These are phyloP conservation scores for Drosophila buzzatii DNA, from an alignment of 2,888 invertebrate genomes.

Conservation along the genomic window DNA sequence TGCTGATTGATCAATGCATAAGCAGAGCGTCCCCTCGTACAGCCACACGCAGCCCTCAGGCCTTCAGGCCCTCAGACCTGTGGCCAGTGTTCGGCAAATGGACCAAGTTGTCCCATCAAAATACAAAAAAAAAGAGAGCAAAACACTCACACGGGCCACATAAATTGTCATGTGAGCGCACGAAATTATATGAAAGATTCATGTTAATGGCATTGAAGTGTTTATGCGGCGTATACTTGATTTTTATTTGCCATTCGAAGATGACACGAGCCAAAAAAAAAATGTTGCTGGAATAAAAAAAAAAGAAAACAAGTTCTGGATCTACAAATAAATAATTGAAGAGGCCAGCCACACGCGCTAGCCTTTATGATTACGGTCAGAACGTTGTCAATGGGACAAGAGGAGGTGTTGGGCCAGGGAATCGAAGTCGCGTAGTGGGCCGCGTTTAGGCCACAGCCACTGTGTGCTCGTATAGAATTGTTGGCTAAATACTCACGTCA, in stretches of 20 bases:
- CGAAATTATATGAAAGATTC: conserved; percentile 56
- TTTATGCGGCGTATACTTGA: conserved; percentile 52
- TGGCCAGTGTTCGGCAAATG: not conserved
- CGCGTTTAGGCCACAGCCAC: not conserved
- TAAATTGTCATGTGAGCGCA: conserved; percentile 8
- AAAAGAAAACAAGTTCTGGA: not conserved
- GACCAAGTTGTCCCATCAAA: conserved; percentile 20
- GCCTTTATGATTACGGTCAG: conserved; percentile 22
- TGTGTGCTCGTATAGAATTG: not conserved
- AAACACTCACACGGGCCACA: not conserved
- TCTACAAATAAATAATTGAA: conserved; percentile 41
- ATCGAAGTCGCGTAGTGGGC: not conserved
- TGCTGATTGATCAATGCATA: conserved; percentile 16
- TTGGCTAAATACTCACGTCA: conserved; percentile 33
- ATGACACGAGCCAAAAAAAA: not conserved
- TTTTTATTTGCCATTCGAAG: conserved; percentile 12
- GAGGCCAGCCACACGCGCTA: conserved; percentile 12
- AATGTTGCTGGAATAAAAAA: too few species aligned
- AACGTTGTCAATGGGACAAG: conserved; percentile 1
- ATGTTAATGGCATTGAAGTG: conserved; percentile 50
- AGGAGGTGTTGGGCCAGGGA: not conserved
- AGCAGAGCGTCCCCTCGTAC: not conserved
- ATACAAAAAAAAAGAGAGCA: not conserved
- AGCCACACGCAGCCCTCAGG: not conserved
- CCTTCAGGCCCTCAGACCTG: not conserved